Percentiles rank a stretch among this genome's conserved stretches.
Evolutionary conservation across 1,140 invertebrate genomes (phyloP).

Genomic region (Magallana gigas): DNA sequence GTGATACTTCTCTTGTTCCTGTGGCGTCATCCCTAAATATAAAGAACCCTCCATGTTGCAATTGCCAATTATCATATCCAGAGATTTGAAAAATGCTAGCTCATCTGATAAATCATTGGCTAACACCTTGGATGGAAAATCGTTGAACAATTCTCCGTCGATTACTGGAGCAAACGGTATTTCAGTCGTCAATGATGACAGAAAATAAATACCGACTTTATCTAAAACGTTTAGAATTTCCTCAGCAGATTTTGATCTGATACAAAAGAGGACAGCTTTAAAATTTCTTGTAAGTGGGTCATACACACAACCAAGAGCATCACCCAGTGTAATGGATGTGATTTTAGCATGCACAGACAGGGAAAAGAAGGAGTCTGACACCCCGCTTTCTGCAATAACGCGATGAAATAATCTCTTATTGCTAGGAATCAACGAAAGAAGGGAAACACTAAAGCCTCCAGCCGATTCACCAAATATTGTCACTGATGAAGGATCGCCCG

Average conservation of each 20-base stretch:
- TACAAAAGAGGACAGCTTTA: constrained; percentile 7
- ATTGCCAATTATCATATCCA: constrained; percentile 53
- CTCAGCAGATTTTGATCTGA: constrained; percentile 17
- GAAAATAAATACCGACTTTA: not conserved
- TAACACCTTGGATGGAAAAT: constrained; percentile 41
- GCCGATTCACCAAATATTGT: constrained; percentile 87
- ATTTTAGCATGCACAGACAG: not conserved
- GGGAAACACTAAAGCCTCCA: constrained; percentile 57
- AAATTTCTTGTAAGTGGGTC: constrained; percentile 31
- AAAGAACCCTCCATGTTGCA: constrained; percentile 48
- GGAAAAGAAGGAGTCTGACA: constrained; percentile 40
- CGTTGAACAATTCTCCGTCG: constrained; percentile 51
- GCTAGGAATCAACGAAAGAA: constrained; percentile 57
- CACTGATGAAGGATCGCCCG: constrained; percentile 85
- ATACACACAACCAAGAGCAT: not conserved
- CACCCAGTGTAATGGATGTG: not conserved
- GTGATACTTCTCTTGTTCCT: constrained; percentile 58
- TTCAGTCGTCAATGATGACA: constrained; percentile 3
- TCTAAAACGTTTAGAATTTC: constrained; percentile 76
- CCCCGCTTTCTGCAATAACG: constrained; percentile 63
- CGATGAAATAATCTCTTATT: constrained; percentile 62
- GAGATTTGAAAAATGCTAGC: constrained; percentile 42
- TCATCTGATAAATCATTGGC: not conserved
- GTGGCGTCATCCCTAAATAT: not conserved
- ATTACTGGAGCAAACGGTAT: constrained; percentile 44